Base-by-base conservation (phyloP, 2,888 invertebrate species). In the Cetonia aurata region DNA sequence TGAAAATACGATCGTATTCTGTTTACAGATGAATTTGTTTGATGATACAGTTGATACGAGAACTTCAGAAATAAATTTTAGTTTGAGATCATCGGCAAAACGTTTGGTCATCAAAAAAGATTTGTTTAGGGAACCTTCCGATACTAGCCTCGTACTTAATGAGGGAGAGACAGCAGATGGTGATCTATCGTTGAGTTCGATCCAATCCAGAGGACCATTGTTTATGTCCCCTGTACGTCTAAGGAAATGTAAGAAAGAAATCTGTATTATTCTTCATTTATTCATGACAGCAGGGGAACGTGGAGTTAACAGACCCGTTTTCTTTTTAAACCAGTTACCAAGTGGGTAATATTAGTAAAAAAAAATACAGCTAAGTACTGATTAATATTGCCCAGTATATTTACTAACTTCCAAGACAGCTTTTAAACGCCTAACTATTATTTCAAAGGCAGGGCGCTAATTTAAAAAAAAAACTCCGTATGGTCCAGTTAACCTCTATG, bases 11-110 rank as follows among this genome's bases (percentile, higher is more conserved):
- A 50, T 6, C 46, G 57, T 69, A 25, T 42, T 66, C 33, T 44
- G 50, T n/a, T 77, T 76, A 8, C 80, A 92, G 88, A 93, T 93
- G 82, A 91, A 92, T 0, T 83, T 97, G 0, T 97, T 97, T 83
- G 96, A 96, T 79, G 96, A 96, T 0, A 84, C 96, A 0, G 94
- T 94, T 75, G 95, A 96, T 77, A 91, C 92, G 9, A 93, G 94
- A 80, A 87, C 89, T 6, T 88, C 87, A 56, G 79, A 62, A 72
- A 65, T 71, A 25, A 72, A 86, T 77, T 85, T 88, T 74, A 88
- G 83, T 72, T 81, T 86, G 73, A 91, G 86, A 78, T 90, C 89
- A 9, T 91, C 89, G 77, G 87, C 93, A 0, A 95, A 94, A 80
- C 90, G 94, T 1, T 86, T 96, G 12, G 90, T 93, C 3, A 85